Evolutionary conservation across 23 tunicate genomes (phyloP).

Genomic region (Trididemnum clinides): DNA sequence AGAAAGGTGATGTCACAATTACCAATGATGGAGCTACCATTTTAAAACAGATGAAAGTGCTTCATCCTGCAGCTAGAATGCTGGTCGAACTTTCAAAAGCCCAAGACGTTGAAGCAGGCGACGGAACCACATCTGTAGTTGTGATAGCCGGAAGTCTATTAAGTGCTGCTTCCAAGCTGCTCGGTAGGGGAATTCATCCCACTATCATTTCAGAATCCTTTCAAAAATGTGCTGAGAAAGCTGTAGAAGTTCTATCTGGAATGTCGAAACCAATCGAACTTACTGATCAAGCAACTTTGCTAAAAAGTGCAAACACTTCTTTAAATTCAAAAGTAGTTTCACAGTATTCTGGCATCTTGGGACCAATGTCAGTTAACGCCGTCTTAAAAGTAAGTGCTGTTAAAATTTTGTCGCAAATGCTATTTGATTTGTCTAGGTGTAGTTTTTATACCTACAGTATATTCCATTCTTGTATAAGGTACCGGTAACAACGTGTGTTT

Average conservation of each 20-base stretch:
- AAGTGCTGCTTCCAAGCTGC: constrained; percentile 89
- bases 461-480: no score
- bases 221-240: constrained; percentile 81
- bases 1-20: constrained; percentile 98
- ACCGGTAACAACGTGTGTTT: no score
- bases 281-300: constrained; percentile 66
- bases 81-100: constrained; percentile 97
- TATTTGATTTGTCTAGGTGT: no score
- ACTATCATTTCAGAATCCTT: constrained; percentile 94
- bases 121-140: constrained; percentile 99
- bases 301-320: constrained; percentile 94
- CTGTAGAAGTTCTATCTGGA: constrained; percentile 76
- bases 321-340: constrained; percentile 97
- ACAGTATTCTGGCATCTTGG: constrained; percentile 83
- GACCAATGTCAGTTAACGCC: constrained; percentile 93
- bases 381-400: constrained; percentile 84
- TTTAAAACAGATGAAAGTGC: constrained; percentile 95
- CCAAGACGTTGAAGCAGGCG: constrained; percentile 99
- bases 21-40: constrained; percentile 99
- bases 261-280: constrained; percentile 84
- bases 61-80: constrained; percentile 99
- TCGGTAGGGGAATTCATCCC: constrained; percentile 91
- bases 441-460: no score
- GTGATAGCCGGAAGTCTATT: constrained; percentile 92
- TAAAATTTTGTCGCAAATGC: no score